Conservation (phyloP, 2,113 vertebrate species). For the Lepidothrix coronata region DNA sequence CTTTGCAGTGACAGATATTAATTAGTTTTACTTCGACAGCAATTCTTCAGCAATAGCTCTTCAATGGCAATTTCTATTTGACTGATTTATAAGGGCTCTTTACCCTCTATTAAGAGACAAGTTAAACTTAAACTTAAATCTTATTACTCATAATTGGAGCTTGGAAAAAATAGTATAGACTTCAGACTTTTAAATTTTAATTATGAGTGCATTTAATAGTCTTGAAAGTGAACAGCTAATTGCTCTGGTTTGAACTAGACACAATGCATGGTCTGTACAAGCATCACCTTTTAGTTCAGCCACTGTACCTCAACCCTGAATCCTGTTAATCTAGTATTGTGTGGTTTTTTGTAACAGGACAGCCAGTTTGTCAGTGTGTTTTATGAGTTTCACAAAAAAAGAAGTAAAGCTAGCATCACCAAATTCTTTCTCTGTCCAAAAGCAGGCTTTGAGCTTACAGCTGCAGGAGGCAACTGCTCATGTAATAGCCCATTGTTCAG, state of each 20-base stretch:
- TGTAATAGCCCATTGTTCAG: slow-evolving; percentile 20
- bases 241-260: slow-evolving; percentile 31
- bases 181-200: slow-evolving; percentile 75
- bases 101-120: slow-evolving; percentile 80
- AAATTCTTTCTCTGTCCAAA: background rate
- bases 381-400: background rate
- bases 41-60: slow-evolving; percentile 57
- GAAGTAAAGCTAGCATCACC: background rate
- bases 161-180: slow-evolving; percentile 64
- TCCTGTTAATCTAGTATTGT: background rate
- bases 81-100: slow-evolving; percentile 76
- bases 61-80: slow-evolving; percentile 67
- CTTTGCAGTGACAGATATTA: slow-evolving; percentile 73
- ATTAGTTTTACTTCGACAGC: slow-evolving; percentile 74
- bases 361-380: slow-evolving; percentile 8
- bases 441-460: slow-evolving; percentile 11
- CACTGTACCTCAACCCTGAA: background rate
- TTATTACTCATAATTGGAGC: slow-evolving; percentile 72
- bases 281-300: background rate
- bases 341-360: background rate
- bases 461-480: slow-evolving; percentile 11
- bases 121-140: slow-evolving; percentile 78
- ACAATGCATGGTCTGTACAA: background rate
- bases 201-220: slow-evolving; percentile 68
- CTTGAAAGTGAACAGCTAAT: slow-evolving; percentile 64